Percentiles rank a stretch among this genome's conserved stretches.
phyloP scores from a whole-genome alignment of 2,113 vertebrate species.

The Ophthalmotilapia sp. region DNA sequence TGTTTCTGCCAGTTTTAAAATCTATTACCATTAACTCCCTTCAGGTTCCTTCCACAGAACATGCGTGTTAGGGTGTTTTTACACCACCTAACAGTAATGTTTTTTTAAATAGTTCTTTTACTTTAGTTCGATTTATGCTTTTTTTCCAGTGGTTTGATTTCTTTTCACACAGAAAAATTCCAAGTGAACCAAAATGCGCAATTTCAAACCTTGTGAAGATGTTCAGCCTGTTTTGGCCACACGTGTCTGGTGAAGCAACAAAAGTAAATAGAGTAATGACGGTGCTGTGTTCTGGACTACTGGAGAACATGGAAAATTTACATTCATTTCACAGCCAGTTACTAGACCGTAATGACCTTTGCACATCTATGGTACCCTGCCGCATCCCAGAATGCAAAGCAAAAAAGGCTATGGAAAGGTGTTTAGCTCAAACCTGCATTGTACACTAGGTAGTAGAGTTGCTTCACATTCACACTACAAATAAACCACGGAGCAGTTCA shows the following conservation, averaged over 20 bases:
- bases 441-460: background rate
- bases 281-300: background rate
- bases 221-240: background rate
- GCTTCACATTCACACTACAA: background rate
- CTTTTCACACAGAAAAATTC: background rate
- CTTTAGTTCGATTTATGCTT: fast-evolving
- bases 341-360: background rate
- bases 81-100: background rate
- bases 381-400: background rate
- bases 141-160: background rate
- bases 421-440: background rate
- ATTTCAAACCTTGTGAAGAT: background rate
- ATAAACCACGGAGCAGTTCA: background rate
- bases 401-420: background rate
- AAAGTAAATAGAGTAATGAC: background rate
- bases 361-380: background rate
- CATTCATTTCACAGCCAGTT: background rate
- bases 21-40: background rate
- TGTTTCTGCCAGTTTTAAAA: background rate
- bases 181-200: background rate
- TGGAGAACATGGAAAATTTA: background rate
- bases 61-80: fast-evolving
- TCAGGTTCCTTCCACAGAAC: background rate
- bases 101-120: background rate
- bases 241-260: background rate